Base-by-base conservation (phyloP, 2,888 invertebrate species). In the Acanthosepion esculentum region DNA sequence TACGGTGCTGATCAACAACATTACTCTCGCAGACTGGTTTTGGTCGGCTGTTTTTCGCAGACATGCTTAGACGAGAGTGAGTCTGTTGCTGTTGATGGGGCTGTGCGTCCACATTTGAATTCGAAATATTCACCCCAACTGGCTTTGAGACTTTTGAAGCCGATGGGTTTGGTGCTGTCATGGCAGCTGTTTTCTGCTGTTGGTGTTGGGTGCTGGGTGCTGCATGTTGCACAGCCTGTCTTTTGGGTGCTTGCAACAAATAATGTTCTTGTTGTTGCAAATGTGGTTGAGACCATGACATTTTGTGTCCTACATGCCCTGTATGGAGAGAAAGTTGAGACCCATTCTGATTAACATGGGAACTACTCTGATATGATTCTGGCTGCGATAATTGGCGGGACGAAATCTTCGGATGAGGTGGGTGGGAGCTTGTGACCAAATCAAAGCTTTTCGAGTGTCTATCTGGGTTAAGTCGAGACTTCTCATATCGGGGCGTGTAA, bases 381-480 rank as follows among this genome's bases (percentile, higher is more conserved):
- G 78, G 78, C 23, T 78, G 78, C 8, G 78, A 78, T n/a, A 78
- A 78, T 18, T 78, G 78, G 15, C 78, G 78, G n/a, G 78, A 78
- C n/a, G 78, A 78, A 78, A 78, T 50, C 53, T 53, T 48, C 20
- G 53, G 53, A 12, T 93, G 93, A 18, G n/a, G 48, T 29, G 29
- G 53, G 20, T 93, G 48, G 93, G 53, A 93, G n/a, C 50, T 93
- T n/a, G 48, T 93, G n/a, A 93, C 50, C n/a, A 53, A 53, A 53
- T 93, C 93, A n/a, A 93, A 93, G n/a, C 93, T 93, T 18, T 93
- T 48, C 23, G 93, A 93, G n/a, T 93, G 93, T 53, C 50, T 53
- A 7, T 93, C 93, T 53, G 33, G 93, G 53, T 53, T 48, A n/a
- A 53, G 33, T 93, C 53, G 48, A 48, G 93, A n/a, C 53, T 93